phyloP scores from a whole-genome alignment of 1,140 invertebrate species.

The Amphibalanus amphitrite region DNA sequence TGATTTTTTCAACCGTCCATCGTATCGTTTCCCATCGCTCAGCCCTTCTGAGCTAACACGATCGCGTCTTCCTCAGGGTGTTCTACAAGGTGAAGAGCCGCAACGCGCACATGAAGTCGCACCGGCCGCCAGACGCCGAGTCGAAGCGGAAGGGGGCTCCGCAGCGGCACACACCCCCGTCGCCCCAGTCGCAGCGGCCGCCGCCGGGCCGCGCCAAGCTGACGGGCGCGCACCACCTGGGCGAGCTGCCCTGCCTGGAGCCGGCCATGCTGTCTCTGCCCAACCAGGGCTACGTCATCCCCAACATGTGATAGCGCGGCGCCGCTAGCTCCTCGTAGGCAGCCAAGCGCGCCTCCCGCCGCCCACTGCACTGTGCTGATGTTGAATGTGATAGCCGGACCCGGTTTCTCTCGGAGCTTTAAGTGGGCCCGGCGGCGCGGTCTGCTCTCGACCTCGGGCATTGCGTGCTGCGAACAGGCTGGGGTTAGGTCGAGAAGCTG shows the following conservation, averaged over 20 bases:
- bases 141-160: conserved; percentile 9
- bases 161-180: neutral
- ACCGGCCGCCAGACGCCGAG: conserved; percentile 27
- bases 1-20: too few relatives aligned
- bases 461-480: too few relatives aligned
- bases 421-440: neutral
- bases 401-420: neutral
- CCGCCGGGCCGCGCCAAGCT: neutral
- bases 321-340: too few relatives aligned
- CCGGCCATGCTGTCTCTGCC: neutral
- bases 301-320: neutral
- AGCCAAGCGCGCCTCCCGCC: too few relatives aligned
- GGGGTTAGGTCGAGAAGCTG: too few relatives aligned
- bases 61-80: conserved; percentile 53
- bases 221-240: neutral
- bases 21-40: too few relatives aligned
- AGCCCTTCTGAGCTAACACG: too few relatives aligned
- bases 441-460: neutral
- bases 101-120: conserved; percentile 96
- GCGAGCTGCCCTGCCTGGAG: neutral
- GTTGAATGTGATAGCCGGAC: neutral
- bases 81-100: conserved; percentile 95
- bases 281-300: neutral
- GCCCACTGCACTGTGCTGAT: neutral
- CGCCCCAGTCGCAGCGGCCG: neutral